Evolutionary conservation across 1,140 invertebrate species (phyloP).

Genomic region (Brachystomella parvula): DNA sequence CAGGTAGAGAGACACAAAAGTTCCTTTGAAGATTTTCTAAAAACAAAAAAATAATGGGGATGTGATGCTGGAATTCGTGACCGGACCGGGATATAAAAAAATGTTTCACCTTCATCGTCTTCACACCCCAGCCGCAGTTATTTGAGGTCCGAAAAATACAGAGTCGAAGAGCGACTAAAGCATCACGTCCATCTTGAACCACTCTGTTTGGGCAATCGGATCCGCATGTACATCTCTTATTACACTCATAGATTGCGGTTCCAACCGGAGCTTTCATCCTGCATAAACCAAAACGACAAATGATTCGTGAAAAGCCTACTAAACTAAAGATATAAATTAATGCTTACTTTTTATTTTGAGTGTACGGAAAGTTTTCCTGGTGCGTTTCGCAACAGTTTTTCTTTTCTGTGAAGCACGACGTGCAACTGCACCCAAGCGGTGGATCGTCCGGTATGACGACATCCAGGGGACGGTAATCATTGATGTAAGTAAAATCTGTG

Average conservation of each 20-base stretch:
- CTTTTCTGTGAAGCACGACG: constrained; percentile 12
- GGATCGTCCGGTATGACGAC: constrained; percentile 68
- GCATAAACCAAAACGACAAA: constrained; percentile 65
- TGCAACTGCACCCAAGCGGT: constrained; percentile 66
- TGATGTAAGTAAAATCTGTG: constrained; percentile 71
- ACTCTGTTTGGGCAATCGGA: constrained; percentile 72
- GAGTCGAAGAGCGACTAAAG: constrained; percentile 50
- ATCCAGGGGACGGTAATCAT: constrained; percentile 61
- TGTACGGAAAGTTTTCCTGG: constrained; percentile 17
- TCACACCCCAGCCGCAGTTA: constrained; percentile 88
- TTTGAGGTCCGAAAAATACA: constrained; percentile 79
- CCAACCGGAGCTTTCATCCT: constrained; percentile 61
- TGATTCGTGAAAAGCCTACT: too few species aligned
- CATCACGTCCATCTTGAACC: constrained; percentile 62
- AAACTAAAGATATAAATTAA: constrained; percentile 8
- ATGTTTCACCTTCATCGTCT: constrained; percentile 52
- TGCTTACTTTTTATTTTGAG: constrained; percentile 6
- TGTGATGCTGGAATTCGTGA: background rate
- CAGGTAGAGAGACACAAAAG: constrained; percentile 84
- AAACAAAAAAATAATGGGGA: constrained; percentile 3
- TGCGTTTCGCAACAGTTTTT: constrained; percentile 10
- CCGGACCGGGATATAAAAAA: background rate
- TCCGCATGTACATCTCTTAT: constrained; percentile 69
- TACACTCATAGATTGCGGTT: constrained; percentile 86
- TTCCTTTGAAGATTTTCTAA: constrained; percentile 59